These are phyloP conservation scores for Coenobita brevimanus DNA, from an alignment of 1,140 invertebrate genomes.

Conservation along the genomic window DNA sequence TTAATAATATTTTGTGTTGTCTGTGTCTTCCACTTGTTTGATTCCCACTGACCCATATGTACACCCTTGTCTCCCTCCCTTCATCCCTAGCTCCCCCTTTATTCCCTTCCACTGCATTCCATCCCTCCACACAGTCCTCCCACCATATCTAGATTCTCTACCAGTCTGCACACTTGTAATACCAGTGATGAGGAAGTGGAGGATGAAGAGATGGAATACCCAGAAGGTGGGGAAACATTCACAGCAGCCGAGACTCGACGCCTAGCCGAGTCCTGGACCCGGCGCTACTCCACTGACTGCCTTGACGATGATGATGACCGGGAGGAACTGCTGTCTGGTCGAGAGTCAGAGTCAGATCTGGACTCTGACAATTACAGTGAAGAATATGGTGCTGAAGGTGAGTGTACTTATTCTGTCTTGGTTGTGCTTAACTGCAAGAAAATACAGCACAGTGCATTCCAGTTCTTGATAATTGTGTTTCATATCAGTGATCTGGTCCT, in stretches of 20 bases:
- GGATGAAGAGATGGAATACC: constrained; percentile 61
- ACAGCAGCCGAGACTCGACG: constrained; percentile 80
- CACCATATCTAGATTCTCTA: too few relatives aligned
- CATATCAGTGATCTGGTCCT: too few relatives aligned
- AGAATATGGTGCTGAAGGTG: constrained; percentile 81
- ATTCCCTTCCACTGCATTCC: not conserved
- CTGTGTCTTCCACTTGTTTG: too few relatives aligned
- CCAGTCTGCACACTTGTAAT: too few relatives aligned
- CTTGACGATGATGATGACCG: constrained; percentile 75
- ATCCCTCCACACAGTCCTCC: constrained; percentile 56
- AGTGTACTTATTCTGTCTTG: constrained; percentile 40
- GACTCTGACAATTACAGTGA: constrained; percentile 78
- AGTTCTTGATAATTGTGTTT: too few relatives aligned
- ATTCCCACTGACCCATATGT: too few relatives aligned
- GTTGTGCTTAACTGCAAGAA: too few relatives aligned
- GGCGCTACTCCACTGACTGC: constrained; percentile 75
- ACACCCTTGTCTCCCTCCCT: too few relatives aligned
- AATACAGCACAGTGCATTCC: not conserved
- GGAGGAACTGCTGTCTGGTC: constrained; percentile 57
- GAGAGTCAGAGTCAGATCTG: constrained; percentile 75
- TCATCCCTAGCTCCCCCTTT: too few relatives aligned
- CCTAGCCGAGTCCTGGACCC: constrained; percentile 80
- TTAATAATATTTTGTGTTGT: too few relatives aligned
- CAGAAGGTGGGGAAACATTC: constrained; percentile 71
- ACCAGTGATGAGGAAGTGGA: constrained; percentile 70